phyloP scores from a whole-genome alignment of 2,888 invertebrate species.

The Ferrisia virgata region DNA sequence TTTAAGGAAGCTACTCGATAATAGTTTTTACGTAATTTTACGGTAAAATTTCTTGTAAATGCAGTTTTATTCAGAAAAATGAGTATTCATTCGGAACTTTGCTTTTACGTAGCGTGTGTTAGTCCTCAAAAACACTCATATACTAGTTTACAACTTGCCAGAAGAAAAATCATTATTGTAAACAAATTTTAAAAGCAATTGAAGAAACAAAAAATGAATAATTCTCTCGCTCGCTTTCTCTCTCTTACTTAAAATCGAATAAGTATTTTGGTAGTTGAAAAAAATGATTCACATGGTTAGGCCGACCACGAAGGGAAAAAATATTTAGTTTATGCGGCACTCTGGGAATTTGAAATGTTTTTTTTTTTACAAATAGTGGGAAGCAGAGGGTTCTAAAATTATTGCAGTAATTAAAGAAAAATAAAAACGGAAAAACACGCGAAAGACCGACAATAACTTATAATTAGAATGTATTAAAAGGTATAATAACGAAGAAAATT shows the following conservation, averaged over 20 bases:
- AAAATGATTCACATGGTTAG: background rate
- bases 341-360: background rate
- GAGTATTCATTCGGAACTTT: too few species aligned
- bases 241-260: background rate
- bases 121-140: too few species aligned
- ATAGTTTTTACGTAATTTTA: too few species aligned
- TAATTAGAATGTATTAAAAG: slow-evolving; percentile 12
- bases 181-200: too few species aligned
- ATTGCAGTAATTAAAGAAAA: background rate
- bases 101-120: too few species aligned
- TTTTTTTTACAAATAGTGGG: background rate
- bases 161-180: too few species aligned
- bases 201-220: too few species aligned
- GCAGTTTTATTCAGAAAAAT: too few species aligned
- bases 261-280: background rate
- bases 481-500: slow-evolving; percentile 16
- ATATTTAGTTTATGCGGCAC: background rate
- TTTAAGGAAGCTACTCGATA: too few species aligned
- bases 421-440: background rate
- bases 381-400: background rate
- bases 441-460: slow-evolving; percentile 6
- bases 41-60: too few species aligned
- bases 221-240: too few species aligned
- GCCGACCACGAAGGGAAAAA: background rate
- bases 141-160: too few species aligned